These are phyloP conservation scores for Acanthosepion lycidas DNA, from an alignment of 2,888 invertebrate genomes.

Conservation along the genomic window DNA sequence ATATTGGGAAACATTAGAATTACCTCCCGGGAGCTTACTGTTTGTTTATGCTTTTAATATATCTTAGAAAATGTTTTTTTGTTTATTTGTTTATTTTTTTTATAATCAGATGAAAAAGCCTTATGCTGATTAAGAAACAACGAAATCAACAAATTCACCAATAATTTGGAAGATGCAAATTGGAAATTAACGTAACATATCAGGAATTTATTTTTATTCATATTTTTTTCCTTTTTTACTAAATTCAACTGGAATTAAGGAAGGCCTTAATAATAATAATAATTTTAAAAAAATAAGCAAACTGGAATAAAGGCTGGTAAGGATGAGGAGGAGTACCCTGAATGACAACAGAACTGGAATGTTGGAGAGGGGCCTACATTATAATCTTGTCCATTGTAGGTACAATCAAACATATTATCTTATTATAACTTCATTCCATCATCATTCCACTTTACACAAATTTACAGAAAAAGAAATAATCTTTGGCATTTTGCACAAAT, in stretches of 20 bases:
- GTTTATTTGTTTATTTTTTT: background rate
- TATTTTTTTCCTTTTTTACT: background rate
- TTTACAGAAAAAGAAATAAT: conserved; percentile 43
- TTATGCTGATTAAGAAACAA: background rate
- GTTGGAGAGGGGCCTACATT: conserved; percentile 47
- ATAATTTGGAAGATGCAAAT: background rate
- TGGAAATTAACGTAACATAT: background rate
- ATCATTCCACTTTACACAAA: conserved; percentile 33
- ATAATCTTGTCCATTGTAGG: conserved; percentile 24
- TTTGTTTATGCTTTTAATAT: background rate
- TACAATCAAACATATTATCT: background rate
- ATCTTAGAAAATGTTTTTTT: background rate
- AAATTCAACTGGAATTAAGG: background rate
- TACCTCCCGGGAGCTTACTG: background rate
- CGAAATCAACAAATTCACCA: background rate
- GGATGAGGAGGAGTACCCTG: conserved; percentile 44
- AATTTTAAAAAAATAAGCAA: background rate
- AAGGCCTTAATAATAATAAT: conserved; percentile 37
- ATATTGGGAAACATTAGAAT: background rate
- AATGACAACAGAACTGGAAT: conserved; percentile 46
- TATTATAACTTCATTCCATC: conserved; percentile 16
- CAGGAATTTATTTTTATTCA: background rate
- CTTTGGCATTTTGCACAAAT: conserved; percentile 45
- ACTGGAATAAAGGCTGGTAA: background rate
- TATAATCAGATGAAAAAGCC: background rate